Percentiles rank a stretch among this genome's conserved stretches.
Conservation (phyloP, 2,113 vertebrate species). For the Solea solea region DNA sequence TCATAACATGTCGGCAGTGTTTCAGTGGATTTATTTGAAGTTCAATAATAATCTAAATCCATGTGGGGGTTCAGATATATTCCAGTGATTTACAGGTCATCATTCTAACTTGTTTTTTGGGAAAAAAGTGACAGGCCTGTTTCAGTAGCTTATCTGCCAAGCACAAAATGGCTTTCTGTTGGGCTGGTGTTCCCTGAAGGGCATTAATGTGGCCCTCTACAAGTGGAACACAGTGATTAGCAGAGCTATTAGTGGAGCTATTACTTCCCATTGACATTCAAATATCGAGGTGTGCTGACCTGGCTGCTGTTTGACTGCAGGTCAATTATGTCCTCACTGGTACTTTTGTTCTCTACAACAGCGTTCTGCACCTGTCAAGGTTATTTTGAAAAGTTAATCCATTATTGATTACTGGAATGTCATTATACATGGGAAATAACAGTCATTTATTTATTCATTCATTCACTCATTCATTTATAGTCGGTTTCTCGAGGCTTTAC, state of each 20-base stretch:
- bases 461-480: too few relatives aligned
- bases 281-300: slow-evolving; percentile 43
- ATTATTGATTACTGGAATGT: not conserved
- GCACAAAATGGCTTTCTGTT: slow-evolving; percentile 32
- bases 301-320: slow-evolving; percentile 10
- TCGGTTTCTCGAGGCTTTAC: too few relatives aligned
- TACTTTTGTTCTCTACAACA: slow-evolving; percentile 11
- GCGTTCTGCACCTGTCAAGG: not conserved
- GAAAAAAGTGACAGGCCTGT: not conserved
- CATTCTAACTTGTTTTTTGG: too few relatives aligned
- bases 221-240: slow-evolving; percentile 62
- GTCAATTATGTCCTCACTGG: slow-evolving; percentile 40
- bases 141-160: slow-evolving; percentile 20
- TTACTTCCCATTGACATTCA: slow-evolving; percentile 53
- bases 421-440: too few relatives aligned
- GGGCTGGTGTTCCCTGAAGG: slow-evolving; percentile 26
- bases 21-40: too few relatives aligned
- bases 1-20: too few relatives aligned
- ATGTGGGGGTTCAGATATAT: too few relatives aligned
- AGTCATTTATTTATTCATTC: too few relatives aligned
- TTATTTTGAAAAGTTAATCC: not conserved
- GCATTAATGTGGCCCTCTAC: slow-evolving; percentile 26
- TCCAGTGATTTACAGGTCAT: too few relatives aligned
- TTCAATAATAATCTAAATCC: too few relatives aligned
- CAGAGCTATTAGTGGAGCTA: slow-evolving; percentile 51